A percentile compares a stretch with the other conserved stretches of the same genome.
phyloP scores from a whole-genome alignment of 2,797 vertebrate species.

The Macropodus opercularis region DNA sequence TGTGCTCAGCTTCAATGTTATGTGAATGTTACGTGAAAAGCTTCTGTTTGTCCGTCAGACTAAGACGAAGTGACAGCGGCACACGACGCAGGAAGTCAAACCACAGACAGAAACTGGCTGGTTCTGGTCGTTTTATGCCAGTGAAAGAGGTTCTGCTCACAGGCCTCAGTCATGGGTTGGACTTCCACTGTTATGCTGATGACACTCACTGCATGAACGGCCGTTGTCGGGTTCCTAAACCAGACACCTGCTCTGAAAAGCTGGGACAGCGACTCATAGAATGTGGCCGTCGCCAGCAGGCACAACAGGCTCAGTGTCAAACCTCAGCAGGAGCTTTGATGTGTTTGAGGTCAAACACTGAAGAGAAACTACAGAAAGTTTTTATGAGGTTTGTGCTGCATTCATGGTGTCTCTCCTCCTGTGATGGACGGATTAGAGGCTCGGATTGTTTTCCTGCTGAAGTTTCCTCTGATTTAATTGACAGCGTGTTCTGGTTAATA shows the following conservation, averaged over 20 bases:
- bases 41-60: slow-evolving; percentile 16
- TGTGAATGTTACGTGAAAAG: neutral
- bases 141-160: no score
- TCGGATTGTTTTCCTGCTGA: slow-evolving; percentile 55
- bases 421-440: slow-evolving; percentile 57
- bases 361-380: slow-evolving; percentile 65
- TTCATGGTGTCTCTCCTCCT: slow-evolving; percentile 32
- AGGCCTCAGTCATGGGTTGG: no score
- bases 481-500: slow-evolving; percentile 42
- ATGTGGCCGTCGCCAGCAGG: no score
- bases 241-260: no score
- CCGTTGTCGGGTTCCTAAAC: no score
- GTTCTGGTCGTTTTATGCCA: no score
- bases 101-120: no score
- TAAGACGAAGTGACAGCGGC: neutral
- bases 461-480: slow-evolving; percentile 52
- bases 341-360: slow-evolving; percentile 18
- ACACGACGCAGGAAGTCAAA: neutral
- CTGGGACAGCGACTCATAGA: no score
- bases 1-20: slow-evolving; percentile 23
- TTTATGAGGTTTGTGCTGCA: slow-evolving; percentile 59
- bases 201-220: no score
- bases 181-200: no score
- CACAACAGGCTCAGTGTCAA: no score
- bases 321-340: no score